Percentiles rank a stretch among this genome's conserved stretches.
Conservation (phyloP, 2,797 vertebrate species). For the Clamator glandarius region DNA sequence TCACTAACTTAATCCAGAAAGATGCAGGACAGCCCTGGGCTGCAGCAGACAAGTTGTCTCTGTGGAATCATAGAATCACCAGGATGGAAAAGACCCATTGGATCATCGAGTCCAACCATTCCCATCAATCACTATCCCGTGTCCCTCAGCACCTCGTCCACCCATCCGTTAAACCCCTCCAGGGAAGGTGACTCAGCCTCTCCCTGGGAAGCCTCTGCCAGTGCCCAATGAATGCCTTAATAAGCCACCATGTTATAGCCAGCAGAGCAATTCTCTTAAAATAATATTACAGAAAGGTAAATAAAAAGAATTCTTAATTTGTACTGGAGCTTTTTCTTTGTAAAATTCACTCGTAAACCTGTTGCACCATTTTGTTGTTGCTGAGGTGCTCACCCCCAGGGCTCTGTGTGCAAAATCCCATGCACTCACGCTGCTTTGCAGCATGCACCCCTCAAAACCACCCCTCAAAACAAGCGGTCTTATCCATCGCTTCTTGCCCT, state of each 20-base stretch:
- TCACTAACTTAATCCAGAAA: neutral
- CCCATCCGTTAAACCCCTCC: no score
- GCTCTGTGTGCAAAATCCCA: neutral
- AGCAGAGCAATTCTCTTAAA: neutral
- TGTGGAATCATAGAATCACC: no score
- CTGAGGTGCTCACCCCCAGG: neutral
- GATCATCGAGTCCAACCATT: no score
- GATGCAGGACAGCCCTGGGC: neutral
- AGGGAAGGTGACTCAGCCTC: no score
- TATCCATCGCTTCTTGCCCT: neutral
- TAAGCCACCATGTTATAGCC: neutral
- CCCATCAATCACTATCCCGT: no score
- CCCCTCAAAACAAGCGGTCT: neutral
- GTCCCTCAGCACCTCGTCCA: no score
- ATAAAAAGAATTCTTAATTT: neutral
- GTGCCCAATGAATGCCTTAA: neutral
- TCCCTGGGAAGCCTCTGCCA: no score
- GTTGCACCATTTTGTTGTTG: neutral
- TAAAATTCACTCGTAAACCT: neutral
- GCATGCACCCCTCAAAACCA: neutral
- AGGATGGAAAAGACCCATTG: no score
- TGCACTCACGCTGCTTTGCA: fast-evolving
- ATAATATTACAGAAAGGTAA: neutral
- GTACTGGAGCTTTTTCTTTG: no score
- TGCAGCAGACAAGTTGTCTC: neutral